phyloP scores from a whole-genome alignment of 2,113 vertebrate genomes.

The Lynx canadensis region DNA sequence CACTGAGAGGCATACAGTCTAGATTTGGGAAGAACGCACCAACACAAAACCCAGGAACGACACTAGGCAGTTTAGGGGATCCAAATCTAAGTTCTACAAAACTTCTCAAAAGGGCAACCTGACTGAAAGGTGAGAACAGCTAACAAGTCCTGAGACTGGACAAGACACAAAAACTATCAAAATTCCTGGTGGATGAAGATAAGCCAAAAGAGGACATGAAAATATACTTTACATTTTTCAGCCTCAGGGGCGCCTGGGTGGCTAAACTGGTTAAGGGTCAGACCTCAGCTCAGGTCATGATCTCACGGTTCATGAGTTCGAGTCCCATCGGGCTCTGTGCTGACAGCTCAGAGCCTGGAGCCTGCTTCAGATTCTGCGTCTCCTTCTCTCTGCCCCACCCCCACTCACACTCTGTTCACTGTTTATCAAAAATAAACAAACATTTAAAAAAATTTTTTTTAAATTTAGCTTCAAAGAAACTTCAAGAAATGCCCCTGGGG shows the following conservation, averaged over 20 bases:
- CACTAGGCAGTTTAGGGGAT: accelerated
- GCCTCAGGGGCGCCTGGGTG: too few species aligned
- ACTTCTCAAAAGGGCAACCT: neutral
- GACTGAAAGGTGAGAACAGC: neutral
- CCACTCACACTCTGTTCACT: too few species aligned
- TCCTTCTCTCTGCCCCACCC: too few species aligned
- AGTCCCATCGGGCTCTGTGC: too few species aligned
- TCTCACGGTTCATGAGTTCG: too few species aligned
- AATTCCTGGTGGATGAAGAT: neutral
- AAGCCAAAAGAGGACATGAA: neutral
- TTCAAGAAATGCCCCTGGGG: neutral
- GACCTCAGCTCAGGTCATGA: too few species aligned
- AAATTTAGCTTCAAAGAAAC: neutral
- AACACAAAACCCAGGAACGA: neutral
- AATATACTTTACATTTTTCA: neutral
- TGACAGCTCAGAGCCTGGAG: too few species aligned
- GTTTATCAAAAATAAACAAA: too few species aligned
- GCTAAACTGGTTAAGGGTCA: too few species aligned
- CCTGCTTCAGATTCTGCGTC: too few species aligned
- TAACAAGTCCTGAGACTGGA: neutral
- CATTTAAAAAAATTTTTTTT: too few species aligned
- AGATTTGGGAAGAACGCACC: neutral
- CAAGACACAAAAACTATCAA: neutral
- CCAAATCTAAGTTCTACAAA: neutral
- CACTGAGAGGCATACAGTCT: neutral